Base-by-base conservation (phyloP, 1,140 invertebrate genomes). In the Drosophila parvula region DNA sequence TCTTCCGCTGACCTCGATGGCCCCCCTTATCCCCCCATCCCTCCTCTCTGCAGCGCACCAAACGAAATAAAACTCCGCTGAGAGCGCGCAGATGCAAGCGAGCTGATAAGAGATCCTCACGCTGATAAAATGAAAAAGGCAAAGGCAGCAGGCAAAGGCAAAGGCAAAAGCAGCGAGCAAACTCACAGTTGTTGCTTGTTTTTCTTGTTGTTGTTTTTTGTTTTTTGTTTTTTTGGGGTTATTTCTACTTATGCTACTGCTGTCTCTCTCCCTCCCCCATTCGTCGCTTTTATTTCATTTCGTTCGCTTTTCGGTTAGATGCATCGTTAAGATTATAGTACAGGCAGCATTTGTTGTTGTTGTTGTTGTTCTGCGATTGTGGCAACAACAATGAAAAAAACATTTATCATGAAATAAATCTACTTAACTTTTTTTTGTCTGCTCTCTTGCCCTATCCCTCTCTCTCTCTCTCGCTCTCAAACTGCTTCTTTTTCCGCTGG, bases 391-490 rank as follows among this genome's bases (percentile, higher is more conserved):
- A 73, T 69, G 68, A 63, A 47, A 79, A 60, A 89, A 84, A 78
- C 83, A 89, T 88, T 88, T 88, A 88, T 88, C 83, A 89, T 74
- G 79, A 89, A 84, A 89, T 88, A 89, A 89, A 88, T 88, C 84
- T 88, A 88, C 85, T 84, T 50, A 77, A 79, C 56, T 86, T 73
- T 64, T 40, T 70, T 47, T 45, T 38, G 62, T 48, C 55, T 41
- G 60, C 44, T 22, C 22, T 22, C 22, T 22, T 3, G 22, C 22
- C 22, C 22, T 3, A 22, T 22, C 62, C 79, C 43, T 56, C 58
- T 28, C 41, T 45, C 10, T 36, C 48, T 30, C 50, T 60, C 59
- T 61, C 61, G 57, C 55, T 28, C 34, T 59, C 34, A 55, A 55
- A 55, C 18, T 38, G 51, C 51, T 38, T 65, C 53, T 63, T 45